These are phyloP conservation scores for Antennarius maculatus DNA, from an alignment of 2,797 vertebrate species.

Conservation along the genomic window DNA sequence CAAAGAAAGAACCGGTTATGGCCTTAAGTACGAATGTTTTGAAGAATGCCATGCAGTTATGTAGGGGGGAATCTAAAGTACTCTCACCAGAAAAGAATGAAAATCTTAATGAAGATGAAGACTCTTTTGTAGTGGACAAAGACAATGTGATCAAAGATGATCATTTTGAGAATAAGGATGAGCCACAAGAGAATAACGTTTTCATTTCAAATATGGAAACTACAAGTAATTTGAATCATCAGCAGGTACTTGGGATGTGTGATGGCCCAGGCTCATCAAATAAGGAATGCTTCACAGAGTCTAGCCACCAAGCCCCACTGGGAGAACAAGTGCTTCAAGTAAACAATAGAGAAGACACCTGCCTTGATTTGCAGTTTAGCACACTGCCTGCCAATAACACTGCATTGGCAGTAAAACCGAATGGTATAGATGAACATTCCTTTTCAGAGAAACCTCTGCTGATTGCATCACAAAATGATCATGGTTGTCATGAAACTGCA, in stretches of 20 bases:
- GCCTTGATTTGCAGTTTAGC: neutral
- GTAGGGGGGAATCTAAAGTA: conserved; percentile 16
- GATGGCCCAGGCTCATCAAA: neutral
- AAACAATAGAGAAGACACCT: conserved; percentile 18
- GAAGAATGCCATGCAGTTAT: conserved; percentile 26
- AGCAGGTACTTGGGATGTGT: neutral
- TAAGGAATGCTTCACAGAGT: conserved; percentile 4
- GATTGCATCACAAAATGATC: neutral
- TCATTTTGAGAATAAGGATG: conserved; percentile 18
- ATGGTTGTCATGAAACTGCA: conserved; percentile 9
- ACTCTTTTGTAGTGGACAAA: conserved; percentile 12
- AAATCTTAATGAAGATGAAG: conserved; percentile 15
- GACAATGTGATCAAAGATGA: neutral
- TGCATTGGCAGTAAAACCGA: neutral
- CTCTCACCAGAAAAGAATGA: conserved; percentile 10
- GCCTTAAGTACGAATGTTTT: conserved; percentile 25
- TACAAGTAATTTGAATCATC: conserved; percentile 18
- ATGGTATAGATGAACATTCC: conserved; percentile 7
- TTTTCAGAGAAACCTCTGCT: conserved; percentile 25
- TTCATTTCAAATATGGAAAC: conserved; percentile 5
- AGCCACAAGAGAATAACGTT: conserved; percentile 8
- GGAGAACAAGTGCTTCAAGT: conserved; percentile 20
- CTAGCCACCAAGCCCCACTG: conserved; percentile 22
- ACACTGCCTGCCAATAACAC: conserved; percentile 14
- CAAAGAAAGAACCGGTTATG: neutral